A percentile compares a stretch with the other conserved stretches of the same genome.
Conservation (phyloP, 2,797 vertebrate species). For the Enteromius treurensis region DNA sequence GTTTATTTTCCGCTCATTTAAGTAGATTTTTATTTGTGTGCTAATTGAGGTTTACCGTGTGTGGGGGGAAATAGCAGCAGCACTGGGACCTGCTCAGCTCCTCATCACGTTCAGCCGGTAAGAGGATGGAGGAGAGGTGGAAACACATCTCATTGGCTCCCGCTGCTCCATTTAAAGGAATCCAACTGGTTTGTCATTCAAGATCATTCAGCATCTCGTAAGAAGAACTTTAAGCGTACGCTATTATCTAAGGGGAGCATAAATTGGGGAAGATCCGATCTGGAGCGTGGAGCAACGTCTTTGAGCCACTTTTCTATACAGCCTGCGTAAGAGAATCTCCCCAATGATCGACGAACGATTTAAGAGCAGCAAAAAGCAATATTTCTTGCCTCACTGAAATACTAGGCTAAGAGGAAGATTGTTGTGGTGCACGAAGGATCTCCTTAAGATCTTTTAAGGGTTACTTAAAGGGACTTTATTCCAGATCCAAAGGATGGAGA, state of each 20-base stretch:
- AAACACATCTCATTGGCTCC: conserved; percentile 19
- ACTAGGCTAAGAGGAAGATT: background rate
- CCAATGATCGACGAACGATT: background rate
- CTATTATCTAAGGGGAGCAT: background rate
- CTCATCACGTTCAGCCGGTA: conserved; percentile 20
- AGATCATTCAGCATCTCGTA: background rate
- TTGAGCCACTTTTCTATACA: conserved; percentile 17
- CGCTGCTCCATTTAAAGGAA: conserved; percentile 43
- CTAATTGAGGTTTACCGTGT: background rate
- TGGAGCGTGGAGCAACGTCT: conserved; percentile 1
- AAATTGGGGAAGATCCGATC: background rate
- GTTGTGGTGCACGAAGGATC: background rate
- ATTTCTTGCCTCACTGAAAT: background rate
- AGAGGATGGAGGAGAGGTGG: conserved; percentile 23
- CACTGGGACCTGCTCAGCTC: conserved; percentile 19
- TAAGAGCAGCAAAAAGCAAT: background rate
- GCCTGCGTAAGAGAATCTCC: conserved; percentile 10
- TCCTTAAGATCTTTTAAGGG: conserved; percentile 15
- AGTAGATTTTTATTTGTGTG: background rate
- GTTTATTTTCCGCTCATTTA: background rate
- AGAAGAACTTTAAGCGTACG: conserved; percentile 31
- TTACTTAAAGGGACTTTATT: conserved; percentile 6
- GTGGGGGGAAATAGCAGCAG: background rate
- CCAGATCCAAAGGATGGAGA: background rate
- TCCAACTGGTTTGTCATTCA: conserved; percentile 43